Base-by-base conservation (phyloP, 2,888 invertebrate species). In the Heliconius ethilla region DNA sequence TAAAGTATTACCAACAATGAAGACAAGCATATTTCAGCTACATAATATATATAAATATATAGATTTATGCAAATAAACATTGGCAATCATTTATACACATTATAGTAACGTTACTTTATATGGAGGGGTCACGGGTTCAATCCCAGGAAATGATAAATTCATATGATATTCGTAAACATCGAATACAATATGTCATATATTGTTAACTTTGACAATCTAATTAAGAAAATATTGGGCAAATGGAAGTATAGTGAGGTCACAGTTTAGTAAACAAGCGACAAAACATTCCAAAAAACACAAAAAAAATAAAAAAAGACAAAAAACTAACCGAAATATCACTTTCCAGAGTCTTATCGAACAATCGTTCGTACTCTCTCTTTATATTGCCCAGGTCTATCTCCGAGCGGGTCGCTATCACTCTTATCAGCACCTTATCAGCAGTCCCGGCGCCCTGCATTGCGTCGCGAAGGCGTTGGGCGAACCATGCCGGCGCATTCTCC, bases 371-470 rank as follows among this genome's bases (percentile, higher is more conserved):
- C 87, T 97, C 97, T 65, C 91, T 89, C 91, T 96, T 97, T 85
- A 97, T 96, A 82, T 92, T 92, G 37, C 93, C 96, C 85, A 97
- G 94, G 90, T 97, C 97, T 18, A 96, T 91, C 94, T 97, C 96
- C 2, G 96, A 95, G 79, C 97, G 94, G 79, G 95, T 95, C 37
- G 96, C 95, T 75, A 97, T 90, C 81, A 97, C 95, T 79, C 97
- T 93, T 65, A 97, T 95, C 18, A 97, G 90, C 0, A 96, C 95
- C 78, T 89, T 88, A 88, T 97, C 97, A 80, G 96, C 96, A 0
- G 97, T 97, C 22, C 97, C 97, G 5, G 95, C 91, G 15, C 97
- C 97, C 83, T 95, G 93, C 95, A 97, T 95, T 0, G 96, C 96
- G 75, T 90, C 88, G 80, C 96, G 95, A 51, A 97, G 88, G 2